These are phyloP conservation scores for Drosophila biarmipes DNA, from an alignment of 1,140 invertebrate species.

Conservation along the genomic window DNA sequence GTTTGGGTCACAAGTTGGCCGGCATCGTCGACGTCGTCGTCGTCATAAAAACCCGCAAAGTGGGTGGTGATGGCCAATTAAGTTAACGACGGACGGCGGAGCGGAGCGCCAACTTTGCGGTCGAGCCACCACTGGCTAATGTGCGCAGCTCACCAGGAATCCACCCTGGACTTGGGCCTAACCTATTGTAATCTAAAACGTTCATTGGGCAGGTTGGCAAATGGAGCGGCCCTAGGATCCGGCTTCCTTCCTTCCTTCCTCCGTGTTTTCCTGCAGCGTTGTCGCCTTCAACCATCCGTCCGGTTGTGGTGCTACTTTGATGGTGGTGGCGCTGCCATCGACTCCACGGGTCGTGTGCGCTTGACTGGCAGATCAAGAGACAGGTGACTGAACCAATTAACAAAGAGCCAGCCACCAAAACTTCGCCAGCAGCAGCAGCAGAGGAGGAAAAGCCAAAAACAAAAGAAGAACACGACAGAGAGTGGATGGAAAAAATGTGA, in stretches of 20 bases:
- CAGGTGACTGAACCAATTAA: conserved; percentile 84
- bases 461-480: conserved; percentile 25
- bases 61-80: conserved; percentile 83
- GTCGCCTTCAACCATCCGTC: conserved; percentile 39
- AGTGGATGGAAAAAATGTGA: conserved; percentile 49
- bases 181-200: conserved; percentile 81
- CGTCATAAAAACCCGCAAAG: conserved; percentile 80
- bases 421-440: conserved; percentile 37
- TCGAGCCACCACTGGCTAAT: conserved; percentile 57
- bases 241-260: conserved; percentile 72
- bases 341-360: conserved; percentile 72
- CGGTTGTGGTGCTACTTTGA: conserved; percentile 42
- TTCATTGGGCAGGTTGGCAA: conserved; percentile 69
- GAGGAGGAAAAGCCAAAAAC: conserved; percentile 28
- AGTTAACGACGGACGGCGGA: conserved; percentile 72
- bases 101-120: conserved; percentile 71
- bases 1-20: conserved; percentile 37
- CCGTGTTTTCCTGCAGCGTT: conserved; percentile 25
- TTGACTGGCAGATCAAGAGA: conserved; percentile 81
- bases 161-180: conserved; percentile 39
- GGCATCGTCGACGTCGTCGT: conserved; percentile 45
- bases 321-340: conserved; percentile 27
- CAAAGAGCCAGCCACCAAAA: conserved; percentile 67
- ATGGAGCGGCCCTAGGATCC: conserved; percentile 55
- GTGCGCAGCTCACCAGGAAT: conserved; percentile 24